Base-by-base conservation (phyloP, 1,140 invertebrate genomes). In the Parapsyche elsis region DNA sequence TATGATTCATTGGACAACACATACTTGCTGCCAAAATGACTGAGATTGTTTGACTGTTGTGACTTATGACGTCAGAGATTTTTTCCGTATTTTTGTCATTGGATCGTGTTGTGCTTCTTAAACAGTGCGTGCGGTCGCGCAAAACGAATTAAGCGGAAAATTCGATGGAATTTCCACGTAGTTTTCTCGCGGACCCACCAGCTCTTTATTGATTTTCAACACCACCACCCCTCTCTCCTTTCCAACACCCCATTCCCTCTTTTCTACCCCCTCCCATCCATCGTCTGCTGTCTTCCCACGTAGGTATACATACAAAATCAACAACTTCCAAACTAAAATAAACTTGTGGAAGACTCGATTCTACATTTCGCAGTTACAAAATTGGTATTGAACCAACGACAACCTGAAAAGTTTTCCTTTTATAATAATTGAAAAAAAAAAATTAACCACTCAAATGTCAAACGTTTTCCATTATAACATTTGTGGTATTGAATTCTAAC, bases 191-290 rank as follows among this genome's bases (percentile, higher is more conserved):
- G 21, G 57, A 61, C 23, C n/a, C n/a, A n/a, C n/a, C 64, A 9
- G 64, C 64, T 26, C 24, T 67, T n/a, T 67, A 67, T 67, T 67
- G 64, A 67, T 67, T 67, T 67, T 67, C 24, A 23, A 21, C 57
- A 61, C 57, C 57, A 19, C 21, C n/a, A 21, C 16, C 57, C 21
- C 57, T 21, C 57, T 21, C 57, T 9, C 9, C 57, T 21, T 9
- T 21, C 19, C 21, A 9, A 5, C 44, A 74, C 44, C 26, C 26
- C 1, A 1, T 38, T 71, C 44, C 9, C 46, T 38, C 38, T 21
- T 12, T 12, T 19, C 7, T 4, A 10, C 71, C 10, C 23, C 16
- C 19, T 61, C 2, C 49, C 74, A 76, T 46, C 74, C 24, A 73
- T 76, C 26, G 30, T 38, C 14, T 21, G 14, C 53, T 57, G 2